Base-by-base conservation (phyloP, 2,113 vertebrate species). In the Odocoileus hemionus region DNA sequence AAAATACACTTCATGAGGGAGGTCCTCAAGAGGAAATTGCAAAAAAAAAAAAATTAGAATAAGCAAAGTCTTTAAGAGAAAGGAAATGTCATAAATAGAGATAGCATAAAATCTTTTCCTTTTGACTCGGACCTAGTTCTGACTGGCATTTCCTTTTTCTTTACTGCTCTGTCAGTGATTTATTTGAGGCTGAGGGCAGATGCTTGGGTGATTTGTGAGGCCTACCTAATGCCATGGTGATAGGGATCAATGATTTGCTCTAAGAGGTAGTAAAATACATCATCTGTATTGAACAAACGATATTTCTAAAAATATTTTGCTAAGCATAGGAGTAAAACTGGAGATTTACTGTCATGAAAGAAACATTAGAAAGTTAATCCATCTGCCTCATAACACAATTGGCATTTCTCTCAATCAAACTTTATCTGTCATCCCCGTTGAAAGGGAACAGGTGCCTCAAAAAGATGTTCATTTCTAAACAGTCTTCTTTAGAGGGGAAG, bases 291-390 rank as follows among this genome's bases (percentile, higher is more conserved):
- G 97, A 96, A 95, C 85, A 94, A 98, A 97, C 0, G 4, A 83
- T 98, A 96, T 97, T 98, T 96, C 97, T 98, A 94, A 96, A 98
- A 97, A 96, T 96, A 96, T 96, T 97, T 96, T 95, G 64, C 95
- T 85, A 97, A 83, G 67, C 82, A 86, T 83, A 95, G 64, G 87
- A 96, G 89, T 97, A 97, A 97, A 97, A 97, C 92, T 98, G 92
- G 89, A 96, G 94, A 96, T 96, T 94, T 96, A 83, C 80, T 86
- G 89, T 95, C 89, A 87, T 85, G 86, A 98, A 97, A 96, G 90
- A 96, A 95, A 98, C 61, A 93, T 97, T 95, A 96, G 80, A 97
- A 96, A 97, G 97, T 96, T 96, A 97, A 92, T 98, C 60, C 89
- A 95, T 97, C 74, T 96, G 89, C 85, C 55, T 97, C 50, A 89